Conservation (phyloP, 2,797 vertebrate species). For the Rhinatrema bivittatum region DNA sequence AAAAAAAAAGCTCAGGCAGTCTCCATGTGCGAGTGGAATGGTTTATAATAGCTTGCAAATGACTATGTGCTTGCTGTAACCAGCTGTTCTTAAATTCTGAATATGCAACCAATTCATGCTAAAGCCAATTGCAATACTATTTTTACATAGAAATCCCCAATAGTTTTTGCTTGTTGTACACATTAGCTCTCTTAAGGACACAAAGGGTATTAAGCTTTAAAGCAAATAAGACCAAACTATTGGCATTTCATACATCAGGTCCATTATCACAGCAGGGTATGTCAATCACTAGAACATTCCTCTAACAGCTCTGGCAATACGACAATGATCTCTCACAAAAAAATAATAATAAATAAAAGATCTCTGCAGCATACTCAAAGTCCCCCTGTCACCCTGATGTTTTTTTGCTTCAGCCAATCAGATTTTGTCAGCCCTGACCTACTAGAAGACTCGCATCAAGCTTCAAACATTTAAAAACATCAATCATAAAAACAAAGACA, state of each 20-base stretch:
- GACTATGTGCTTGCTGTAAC: slow-evolving; percentile 57
- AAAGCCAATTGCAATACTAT: slow-evolving; percentile 64
- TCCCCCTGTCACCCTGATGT: slow-evolving; percentile 57
- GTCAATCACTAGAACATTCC: slow-evolving; percentile 61
- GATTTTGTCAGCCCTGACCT: slow-evolving; percentile 68
- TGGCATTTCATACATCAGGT: slow-evolving; percentile 55
- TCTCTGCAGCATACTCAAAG: slow-evolving; percentile 63
- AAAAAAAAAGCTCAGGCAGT: slow-evolving; percentile 49
- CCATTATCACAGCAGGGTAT: slow-evolving; percentile 73
- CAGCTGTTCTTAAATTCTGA: slow-evolving; percentile 81
- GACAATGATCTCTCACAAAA: slow-evolving; percentile 58
- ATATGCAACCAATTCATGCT: slow-evolving; percentile 61
- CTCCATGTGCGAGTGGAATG: slow-evolving; percentile 54
- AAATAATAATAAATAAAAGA: slow-evolving; percentile 42
- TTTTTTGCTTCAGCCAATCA: slow-evolving; percentile 64
- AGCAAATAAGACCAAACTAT: slow-evolving; percentile 64
- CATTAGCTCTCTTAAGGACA: slow-evolving; percentile 67
- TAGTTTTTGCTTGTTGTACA: slow-evolving; percentile 52
- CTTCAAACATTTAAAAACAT: slow-evolving; percentile 83
- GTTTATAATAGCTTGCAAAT: slow-evolving; percentile 64
- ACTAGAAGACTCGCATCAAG: slow-evolving; percentile 70
- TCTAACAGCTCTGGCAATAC: slow-evolving; percentile 59
- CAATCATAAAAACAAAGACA: slow-evolving; percentile 88
- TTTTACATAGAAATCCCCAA: slow-evolving; percentile 60
- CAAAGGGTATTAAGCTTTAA: slow-evolving; percentile 71